Base-by-base conservation (phyloP, 2,888 invertebrate species). In the Uropetala carovei region DNA sequence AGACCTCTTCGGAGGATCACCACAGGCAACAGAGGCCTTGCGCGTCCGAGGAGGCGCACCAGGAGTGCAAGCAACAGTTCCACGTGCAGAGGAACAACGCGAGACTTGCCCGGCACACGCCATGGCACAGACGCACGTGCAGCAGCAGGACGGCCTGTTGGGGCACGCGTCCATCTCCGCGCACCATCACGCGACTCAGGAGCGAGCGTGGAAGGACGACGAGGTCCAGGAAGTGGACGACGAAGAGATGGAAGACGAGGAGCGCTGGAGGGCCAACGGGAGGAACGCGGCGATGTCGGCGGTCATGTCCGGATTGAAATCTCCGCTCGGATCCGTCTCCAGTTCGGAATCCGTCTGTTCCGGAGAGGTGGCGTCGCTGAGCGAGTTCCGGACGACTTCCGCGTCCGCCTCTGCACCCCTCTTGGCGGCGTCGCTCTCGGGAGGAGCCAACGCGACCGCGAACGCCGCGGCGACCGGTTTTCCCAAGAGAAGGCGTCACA, bases 281-380 rank as follows among this genome's bases (percentile, higher is more conserved):
- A 27, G 60, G 86, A 22, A 5, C 22, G 11, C 22, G 3, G 59
- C 30, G 16, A 18, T 22, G 16, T 58, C 59, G 0, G 43, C 89
- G 2, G 56, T 56, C 18, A 64, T 64, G 16, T 89, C 64, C 18
- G 89, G 89, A 10, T 16, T 97, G 8, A 98, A 98, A 94, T 98
- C 98, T 94, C 98, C 98, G 0, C 95, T 98, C 93, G 98, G 98
- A 57, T 98, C 98, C 0, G 98, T 98, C 0, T 98, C 98, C 7
- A 98, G 98, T 95, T 98, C 98, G 57, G 98, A 98, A 95, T 98
- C 98, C 81, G 97, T 97, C 94, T 97, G 97, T 95, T 96, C 96
- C 92, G 96, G 96, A 18, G 97, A 98, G 94, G 95, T 96, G 22
- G 96, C 96, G 27, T 95, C 96, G 1, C 94, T 96, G 43, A 96